Percentiles rank a stretch among this genome's conserved stretches.
Evolutionary conservation across 2,797 vertebrate genomes (phyloP).

Genomic region (Trichosurus vulpecula): DNA sequence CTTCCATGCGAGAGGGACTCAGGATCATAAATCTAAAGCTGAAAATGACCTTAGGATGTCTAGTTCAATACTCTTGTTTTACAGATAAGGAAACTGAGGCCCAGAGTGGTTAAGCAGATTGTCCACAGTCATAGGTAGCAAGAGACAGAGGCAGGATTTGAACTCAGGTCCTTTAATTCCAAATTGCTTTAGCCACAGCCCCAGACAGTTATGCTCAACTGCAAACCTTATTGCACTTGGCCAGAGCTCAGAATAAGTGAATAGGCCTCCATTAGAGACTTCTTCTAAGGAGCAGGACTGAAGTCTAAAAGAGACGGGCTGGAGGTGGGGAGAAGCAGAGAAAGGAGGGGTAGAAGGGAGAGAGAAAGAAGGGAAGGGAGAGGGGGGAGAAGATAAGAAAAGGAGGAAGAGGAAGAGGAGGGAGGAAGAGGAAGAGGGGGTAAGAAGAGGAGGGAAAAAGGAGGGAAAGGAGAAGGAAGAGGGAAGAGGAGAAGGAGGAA

Average conservation of each 20-base stretch:
- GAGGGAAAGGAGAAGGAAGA: background rate
- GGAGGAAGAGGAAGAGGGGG: background rate
- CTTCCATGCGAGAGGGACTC: background rate
- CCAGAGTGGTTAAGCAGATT: background rate
- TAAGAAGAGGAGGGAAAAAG: rapidly evolving
- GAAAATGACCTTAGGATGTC: background rate
- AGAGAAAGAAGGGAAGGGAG: background rate
- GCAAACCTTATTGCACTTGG: background rate
- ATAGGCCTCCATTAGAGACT: background rate
- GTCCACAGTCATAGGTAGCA: background rate
- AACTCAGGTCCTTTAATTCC: background rate
- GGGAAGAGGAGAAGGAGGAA: background rate
- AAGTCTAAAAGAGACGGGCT: background rate
- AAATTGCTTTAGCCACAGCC: background rate
- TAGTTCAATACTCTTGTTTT: background rate
- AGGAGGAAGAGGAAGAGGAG: background rate
- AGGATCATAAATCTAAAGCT: background rate
- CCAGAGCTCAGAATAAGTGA: background rate
- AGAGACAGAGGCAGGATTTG: background rate
- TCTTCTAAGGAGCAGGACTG: background rate
- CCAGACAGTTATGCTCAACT: too few species aligned
- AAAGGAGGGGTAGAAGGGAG: slow-evolving; percentile 23
- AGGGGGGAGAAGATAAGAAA: slow-evolving; percentile 63
- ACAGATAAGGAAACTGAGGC: background rate
- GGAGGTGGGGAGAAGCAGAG: background rate